Conservation (phyloP, 2,797 vertebrate species). For the Chiroxiphia lanceolata region DNA sequence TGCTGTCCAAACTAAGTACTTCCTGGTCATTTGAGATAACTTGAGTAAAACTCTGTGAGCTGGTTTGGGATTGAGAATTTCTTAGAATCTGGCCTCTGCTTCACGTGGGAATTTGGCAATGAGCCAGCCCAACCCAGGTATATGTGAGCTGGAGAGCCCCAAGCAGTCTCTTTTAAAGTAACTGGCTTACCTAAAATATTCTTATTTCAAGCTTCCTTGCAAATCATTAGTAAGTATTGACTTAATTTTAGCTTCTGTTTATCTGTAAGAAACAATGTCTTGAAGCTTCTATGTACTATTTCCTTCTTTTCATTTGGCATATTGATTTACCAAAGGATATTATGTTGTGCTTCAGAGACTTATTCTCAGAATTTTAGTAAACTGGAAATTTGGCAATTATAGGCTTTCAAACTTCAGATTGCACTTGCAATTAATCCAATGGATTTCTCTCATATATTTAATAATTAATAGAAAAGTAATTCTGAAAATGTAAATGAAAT, state of each 20-base stretch:
- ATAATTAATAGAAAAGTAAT: background rate
- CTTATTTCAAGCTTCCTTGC: background rate
- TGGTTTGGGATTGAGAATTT: background rate
- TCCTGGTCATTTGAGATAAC: background rate
- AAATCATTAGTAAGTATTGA: background rate
- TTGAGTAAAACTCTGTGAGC: background rate
- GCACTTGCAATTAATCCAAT: background rate
- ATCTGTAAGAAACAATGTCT: background rate
- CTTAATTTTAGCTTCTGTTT: background rate
- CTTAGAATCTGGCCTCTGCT: background rate
- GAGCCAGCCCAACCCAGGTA: background rate
- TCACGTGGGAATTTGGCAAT: background rate
- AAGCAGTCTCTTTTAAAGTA: background rate
- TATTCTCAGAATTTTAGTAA: background rate
- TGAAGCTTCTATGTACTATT: background rate
- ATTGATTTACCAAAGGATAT: background rate
- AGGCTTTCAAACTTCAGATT: background rate
- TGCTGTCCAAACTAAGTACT: background rate
- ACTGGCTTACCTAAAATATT: background rate
- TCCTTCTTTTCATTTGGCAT: background rate
- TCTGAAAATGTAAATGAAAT: background rate
- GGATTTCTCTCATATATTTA: background rate
- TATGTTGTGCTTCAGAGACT: background rate
- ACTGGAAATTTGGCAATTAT: background rate
- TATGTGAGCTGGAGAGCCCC: background rate